These are phyloP conservation scores for Julus scanicus DNA, from an alignment of 2,888 invertebrate genomes.

Conservation along the genomic window DNA sequence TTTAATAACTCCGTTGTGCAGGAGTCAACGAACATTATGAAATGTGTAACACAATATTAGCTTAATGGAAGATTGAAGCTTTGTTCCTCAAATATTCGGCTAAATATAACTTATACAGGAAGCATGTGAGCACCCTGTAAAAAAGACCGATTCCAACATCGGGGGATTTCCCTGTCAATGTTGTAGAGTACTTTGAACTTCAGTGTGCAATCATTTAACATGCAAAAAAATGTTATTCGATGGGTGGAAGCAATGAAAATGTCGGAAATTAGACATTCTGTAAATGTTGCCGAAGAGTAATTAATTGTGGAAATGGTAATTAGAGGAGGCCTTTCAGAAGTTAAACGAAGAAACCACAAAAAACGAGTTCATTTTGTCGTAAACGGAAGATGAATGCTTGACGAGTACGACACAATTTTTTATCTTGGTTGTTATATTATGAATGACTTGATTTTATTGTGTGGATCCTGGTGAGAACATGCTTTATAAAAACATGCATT, in stretches of 20 bases:
- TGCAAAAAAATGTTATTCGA: not conserved
- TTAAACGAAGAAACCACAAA: conserved; percentile 1
- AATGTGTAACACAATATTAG: not conserved
- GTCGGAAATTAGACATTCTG: conserved; percentile 22
- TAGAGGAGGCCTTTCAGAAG: not conserved
- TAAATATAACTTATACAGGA: not conserved
- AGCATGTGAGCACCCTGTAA: not conserved
- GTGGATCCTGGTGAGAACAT: too few species aligned
- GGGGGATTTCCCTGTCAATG: not conserved
- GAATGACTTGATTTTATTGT: too few species aligned
- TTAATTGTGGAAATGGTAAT: not conserved
- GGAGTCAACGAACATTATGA: conserved; percentile 36
- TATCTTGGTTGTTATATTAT: too few species aligned
- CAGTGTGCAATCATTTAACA: not conserved
- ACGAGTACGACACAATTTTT: not conserved
- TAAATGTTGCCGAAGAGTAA: not conserved
- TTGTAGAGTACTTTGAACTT: conserved; percentile 10
- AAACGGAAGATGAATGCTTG: not conserved
- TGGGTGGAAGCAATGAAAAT: conserved; percentile 25
- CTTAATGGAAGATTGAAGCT: conserved; percentile 13
- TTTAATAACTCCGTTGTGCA: not conserved
- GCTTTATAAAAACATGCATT: too few species aligned
- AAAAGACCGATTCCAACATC: not conserved
- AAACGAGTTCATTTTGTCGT: not conserved
- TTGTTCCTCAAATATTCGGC: conserved; percentile 4